phyloP scores from a whole-genome alignment of 2,888 invertebrate species.

The Falcaria lacertinaria region DNA sequence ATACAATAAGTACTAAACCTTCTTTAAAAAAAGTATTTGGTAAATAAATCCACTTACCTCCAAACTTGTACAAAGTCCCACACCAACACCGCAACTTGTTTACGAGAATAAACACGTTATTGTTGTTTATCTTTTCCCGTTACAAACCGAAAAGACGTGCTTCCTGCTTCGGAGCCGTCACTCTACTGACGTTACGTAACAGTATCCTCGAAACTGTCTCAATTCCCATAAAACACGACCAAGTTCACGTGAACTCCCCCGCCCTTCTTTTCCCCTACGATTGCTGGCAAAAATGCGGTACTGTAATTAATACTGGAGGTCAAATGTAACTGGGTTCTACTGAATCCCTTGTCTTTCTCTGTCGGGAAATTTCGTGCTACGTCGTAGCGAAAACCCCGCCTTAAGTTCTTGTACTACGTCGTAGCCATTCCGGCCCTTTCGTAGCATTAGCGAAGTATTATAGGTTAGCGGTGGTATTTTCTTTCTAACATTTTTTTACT shows the following conservation, averaged over 20 bases:
- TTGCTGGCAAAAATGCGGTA: conserved; percentile 2
- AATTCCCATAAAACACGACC: conserved; percentile 32
- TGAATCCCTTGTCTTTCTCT: conserved; percentile 31
- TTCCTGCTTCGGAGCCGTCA: conserved; percentile 40
- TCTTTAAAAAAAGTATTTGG: conserved; percentile 7
- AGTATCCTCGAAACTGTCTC: conserved; percentile 57
- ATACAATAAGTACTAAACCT: background rate
- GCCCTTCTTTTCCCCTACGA: conserved; percentile 4
- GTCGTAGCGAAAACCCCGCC: conserved; percentile 53
- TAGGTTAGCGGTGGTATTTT: too few relatives aligned
- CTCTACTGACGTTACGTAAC: conserved; percentile 74
- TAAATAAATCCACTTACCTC: conserved; percentile 24
- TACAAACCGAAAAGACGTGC: conserved; percentile 39
- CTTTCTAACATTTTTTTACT: too few relatives aligned
- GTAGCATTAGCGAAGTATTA: conserved; percentile 16
- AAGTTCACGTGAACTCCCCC: conserved; percentile 31
- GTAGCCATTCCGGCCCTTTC: conserved; percentile 25
- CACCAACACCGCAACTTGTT: conserved; percentile 49
- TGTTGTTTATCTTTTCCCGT: conserved; percentile 66
- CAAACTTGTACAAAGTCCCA: conserved; percentile 27
- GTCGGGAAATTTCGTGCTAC: conserved; percentile 54
- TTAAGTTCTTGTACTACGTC: conserved; percentile 35
- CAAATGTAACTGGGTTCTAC: conserved; percentile 29
- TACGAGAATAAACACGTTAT: conserved; percentile 73
- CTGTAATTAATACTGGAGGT: conserved; percentile 20